Evolutionary conservation across 1,140 invertebrate genomes (phyloP).

Genomic region (Ips typographus): DNA sequence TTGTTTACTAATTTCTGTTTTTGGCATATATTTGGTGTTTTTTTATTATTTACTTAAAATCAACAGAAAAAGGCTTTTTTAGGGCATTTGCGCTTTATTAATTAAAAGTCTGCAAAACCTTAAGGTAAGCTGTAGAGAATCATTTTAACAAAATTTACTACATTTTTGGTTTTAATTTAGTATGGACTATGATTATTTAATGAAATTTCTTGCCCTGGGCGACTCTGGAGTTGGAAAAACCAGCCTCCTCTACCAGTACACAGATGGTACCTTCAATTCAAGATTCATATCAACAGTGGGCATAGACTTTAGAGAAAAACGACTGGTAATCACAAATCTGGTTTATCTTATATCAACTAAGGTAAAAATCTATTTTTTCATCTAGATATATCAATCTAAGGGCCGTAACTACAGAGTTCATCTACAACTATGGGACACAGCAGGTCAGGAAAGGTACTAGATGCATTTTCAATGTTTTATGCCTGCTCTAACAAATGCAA

Average conservation of each 20-base stretch:
- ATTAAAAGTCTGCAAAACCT: too few species aligned
- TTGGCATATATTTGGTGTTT: too few species aligned
- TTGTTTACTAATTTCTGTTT: too few species aligned
- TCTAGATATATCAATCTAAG: conserved; percentile 74
- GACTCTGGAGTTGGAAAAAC: conserved; percentile 94
- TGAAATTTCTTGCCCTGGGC: conserved; percentile 93
- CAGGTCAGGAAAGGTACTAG: conserved; percentile 82
- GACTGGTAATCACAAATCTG: conserved; percentile 69
- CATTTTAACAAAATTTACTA: too few species aligned
- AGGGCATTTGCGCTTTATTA: too few species aligned
- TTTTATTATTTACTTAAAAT: too few species aligned
- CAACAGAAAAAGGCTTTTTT: too few species aligned
- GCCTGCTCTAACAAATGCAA: conserved; percentile 15
- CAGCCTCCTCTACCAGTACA: conserved; percentile 92
- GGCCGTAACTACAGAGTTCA: conserved; percentile 84
- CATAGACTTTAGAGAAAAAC: conserved; percentile 96
- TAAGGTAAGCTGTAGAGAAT: too few species aligned
- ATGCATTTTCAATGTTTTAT: neutral
- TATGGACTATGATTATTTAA: conserved; percentile 94
- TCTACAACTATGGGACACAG: conserved; percentile 95
- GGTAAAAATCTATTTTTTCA: neutral
- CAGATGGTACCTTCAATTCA: conserved; percentile 87
- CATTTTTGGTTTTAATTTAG: neutral
- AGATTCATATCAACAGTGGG: conserved; percentile 97
- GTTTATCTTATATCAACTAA: too few species aligned